phyloP scores from a whole-genome alignment of 2,113 vertebrate species.

The Agapornis roseicollis region DNA sequence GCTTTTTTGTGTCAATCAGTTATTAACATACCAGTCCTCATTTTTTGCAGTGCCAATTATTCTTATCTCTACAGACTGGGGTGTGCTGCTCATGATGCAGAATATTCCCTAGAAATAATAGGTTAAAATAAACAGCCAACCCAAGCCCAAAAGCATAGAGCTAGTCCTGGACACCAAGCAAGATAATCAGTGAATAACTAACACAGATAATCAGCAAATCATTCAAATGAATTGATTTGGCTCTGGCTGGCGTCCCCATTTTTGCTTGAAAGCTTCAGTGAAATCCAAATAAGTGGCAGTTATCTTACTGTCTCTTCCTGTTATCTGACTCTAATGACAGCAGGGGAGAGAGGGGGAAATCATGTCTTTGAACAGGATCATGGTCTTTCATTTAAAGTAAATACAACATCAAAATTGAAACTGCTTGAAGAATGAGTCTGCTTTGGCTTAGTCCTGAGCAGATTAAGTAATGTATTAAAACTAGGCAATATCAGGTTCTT shows the following conservation, averaged over 20 bases:
- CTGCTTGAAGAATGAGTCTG: constrained; percentile 11
- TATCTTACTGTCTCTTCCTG: constrained; percentile 66
- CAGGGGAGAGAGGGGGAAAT: constrained; percentile 28
- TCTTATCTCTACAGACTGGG: background rate
- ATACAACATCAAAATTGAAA: constrained; percentile 39
- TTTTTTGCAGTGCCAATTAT: background rate
- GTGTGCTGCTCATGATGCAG: background rate
- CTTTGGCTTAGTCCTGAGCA: background rate
- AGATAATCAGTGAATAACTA: constrained; percentile 72
- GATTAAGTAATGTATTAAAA: constrained; percentile 43
- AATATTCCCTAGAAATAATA: background rate
- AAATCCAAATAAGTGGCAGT: constrained; percentile 59
- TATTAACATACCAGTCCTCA: background rate
- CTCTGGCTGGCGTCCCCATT: constrained; percentile 68
- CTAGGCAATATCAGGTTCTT: background rate
- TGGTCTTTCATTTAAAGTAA: constrained; percentile 34
- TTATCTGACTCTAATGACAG: constrained; percentile 64
- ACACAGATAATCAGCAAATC: constrained; percentile 78
- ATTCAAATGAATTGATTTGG: constrained; percentile 81
- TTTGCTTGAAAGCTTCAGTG: constrained; percentile 56
- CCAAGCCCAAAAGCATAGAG: background rate
- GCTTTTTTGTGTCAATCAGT: background rate
- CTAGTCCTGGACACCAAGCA: background rate
- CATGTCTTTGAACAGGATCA: constrained; percentile 52
- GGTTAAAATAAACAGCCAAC: constrained; percentile 1